Evolutionary conservation across 2,888 invertebrate genomes (phyloP), one percentile per base, ranked within the genome.

Genomic region (Luperina testacea): DNA sequence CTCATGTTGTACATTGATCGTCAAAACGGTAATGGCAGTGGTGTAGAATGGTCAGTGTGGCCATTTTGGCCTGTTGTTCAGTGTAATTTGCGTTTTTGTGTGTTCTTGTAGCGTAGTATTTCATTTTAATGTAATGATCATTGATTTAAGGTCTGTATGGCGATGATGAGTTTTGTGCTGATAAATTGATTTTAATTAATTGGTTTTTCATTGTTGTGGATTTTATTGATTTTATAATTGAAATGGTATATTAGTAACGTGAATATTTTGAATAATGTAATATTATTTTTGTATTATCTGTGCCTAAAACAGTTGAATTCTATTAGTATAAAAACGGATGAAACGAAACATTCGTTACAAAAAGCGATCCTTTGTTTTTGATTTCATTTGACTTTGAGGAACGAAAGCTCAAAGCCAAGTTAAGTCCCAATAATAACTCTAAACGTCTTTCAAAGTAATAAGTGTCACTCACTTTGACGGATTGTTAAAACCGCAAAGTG

Each of bases 11-110:
- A 83, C 80, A 75, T 57, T 45, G 83, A 72, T 78, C 57, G 75
- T 78, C 48, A 57, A 63, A 69, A 57, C 38, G 68, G 78, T 87
- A 87, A 87, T 83, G 72, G 61, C n/a, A 51, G 68, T 76, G 82
- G 32, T 69, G 57, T 72, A 64, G 42, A 68, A 73, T 82, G 80
- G 83, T 72, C 61, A 72, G 72, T 65, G 77, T 42, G 73, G 42
- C 59, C 70, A 74, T 82, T 78, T 74, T 59, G 83, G 51, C 48
- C 48, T 65, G 51, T 27, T 77, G 57, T 81, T 67, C 68, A 64
- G n/a, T 72, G 78, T 71, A 80, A 88, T 84, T 84, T 74, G 72
- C 32, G 64, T 84, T 88, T 84, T 80, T 81, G 75, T 71, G 53
- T 53, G 76, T 72, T 75, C 71, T 81, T 69, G 67, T 76, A 45